Evolutionary conservation across 2,888 invertebrate genomes (phyloP), one percentile per base, ranked within the genome.

Genomic region (Venusia cambrica): DNA sequence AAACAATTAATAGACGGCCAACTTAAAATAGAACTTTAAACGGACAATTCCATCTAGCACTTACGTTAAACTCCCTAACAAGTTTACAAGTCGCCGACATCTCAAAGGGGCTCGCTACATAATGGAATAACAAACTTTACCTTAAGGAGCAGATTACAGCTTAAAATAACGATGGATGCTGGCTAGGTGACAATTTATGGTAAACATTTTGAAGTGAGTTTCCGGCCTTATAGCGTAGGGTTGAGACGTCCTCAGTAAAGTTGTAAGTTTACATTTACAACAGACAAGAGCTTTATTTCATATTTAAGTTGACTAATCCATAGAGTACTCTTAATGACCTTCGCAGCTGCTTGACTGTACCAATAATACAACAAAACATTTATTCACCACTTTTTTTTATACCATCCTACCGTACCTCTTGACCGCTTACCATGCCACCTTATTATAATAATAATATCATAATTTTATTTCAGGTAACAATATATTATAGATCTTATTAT

Each of bases 51-150:
- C 41, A 50, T 37, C 38, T 38, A 35, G 44, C 54, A 56, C 54
- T 62, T 56, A 48, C 42, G 46, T 53, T 37, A 33, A 62, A 69
- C 55, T 59, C 39, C 4, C 46, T 57, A 57, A 62, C 64, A 55
- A 66, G 57, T 65, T 67, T 51, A 64, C 54, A 57, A 60, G 49
- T 67, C 47, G 51, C 46, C 47, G 56, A 52, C 51, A 45, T 39
- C 48, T 52, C 37, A 48, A 33, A 45, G 38, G 45, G 51, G 45
- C n/a, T n/a, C n/a, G n/a, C 34, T 27, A 44, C 48, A 38, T 63
- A 63, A 71, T 64, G 45, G 52, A 61, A 69, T 66, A 60, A 62
- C 57, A 47, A 68, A 61, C 45, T 64, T 54, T 13, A 10, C 21
- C 39, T 24, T 48, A 50, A 40, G 41, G 44, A 52, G 49, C 55